phyloP scores from a whole-genome alignment of 2,797 vertebrate species.

The Calcarius lapponicus region DNA sequence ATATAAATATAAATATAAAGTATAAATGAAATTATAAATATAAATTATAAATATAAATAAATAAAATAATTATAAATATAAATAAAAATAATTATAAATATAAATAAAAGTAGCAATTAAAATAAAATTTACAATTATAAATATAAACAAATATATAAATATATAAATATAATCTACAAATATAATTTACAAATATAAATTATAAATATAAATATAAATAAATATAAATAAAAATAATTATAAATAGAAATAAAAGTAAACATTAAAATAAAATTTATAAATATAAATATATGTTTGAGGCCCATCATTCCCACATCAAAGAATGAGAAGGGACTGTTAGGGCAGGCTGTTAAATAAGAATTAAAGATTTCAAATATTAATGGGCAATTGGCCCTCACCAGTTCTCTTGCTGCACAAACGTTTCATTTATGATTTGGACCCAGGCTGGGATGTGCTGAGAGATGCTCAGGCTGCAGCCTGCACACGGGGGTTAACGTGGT shows the following conservation, averaged over 20 bases:
- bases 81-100: neutral
- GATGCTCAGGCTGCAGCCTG: conserved; percentile 43
- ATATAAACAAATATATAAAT: too few relatives aligned
- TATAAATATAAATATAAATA: too few relatives aligned
- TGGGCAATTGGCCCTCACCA: neutral
- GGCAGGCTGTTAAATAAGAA: neutral
- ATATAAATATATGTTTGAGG: neutral
- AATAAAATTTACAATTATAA: too few relatives aligned
- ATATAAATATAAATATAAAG: neutral
- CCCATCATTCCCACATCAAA: neutral
- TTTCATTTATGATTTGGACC: conserved; percentile 46
- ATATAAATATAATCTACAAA: too few relatives aligned
- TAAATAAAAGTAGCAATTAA: too few relatives aligned
- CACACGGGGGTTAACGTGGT: neutral
- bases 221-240: too few relatives aligned
- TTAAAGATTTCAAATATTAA: conserved; percentile 32
- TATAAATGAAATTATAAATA: too few relatives aligned
- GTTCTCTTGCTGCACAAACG: neutral
- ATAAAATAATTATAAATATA: neutral
- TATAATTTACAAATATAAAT: too few relatives aligned
- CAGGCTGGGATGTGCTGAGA: conserved; percentile 23
- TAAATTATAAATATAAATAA: neutral
- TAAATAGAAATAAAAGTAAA: too few relatives aligned
- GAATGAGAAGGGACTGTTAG: neutral
- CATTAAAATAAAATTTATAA: too few relatives aligned